Evolutionary conservation across 1,140 invertebrate genomes (phyloP).

Genomic region (Thrips palmi): DNA sequence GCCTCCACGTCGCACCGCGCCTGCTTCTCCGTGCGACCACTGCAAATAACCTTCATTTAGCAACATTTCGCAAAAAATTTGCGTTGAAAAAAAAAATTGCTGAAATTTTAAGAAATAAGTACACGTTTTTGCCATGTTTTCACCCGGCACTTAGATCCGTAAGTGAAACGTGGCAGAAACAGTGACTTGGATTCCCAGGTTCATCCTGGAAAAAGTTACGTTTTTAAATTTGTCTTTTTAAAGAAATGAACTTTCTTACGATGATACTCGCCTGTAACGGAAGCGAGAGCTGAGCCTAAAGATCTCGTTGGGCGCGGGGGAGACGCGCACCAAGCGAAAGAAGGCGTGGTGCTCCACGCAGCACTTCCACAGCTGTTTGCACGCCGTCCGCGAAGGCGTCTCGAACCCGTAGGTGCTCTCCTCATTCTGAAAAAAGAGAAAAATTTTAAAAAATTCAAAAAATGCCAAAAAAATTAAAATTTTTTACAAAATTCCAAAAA

Average conservation of each 20-base stretch:
- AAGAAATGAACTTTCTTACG: conserved; percentile 1
- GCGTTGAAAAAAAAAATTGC: no score
- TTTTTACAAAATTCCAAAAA: neutral
- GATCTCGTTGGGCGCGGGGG: conserved; percentile 44
- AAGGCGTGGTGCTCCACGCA: conserved; percentile 97
- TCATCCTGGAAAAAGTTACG: no score
- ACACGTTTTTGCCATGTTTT: neutral
- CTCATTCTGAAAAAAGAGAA: conserved; percentile 49
- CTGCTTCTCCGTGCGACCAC: conserved; percentile 46
- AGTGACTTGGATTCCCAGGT: no score
- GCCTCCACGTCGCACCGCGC: conserved; percentile 35
- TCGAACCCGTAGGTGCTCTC: conserved; percentile 92
- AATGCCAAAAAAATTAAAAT: conserved; percentile 14
- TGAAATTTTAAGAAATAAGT: neutral
- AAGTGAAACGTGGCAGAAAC: no score
- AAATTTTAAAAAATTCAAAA: conserved; percentile 16
- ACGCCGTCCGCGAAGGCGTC: conserved; percentile 82
- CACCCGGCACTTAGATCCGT: neutral
- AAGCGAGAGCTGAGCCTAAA: conserved; percentile 53
- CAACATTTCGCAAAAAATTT: no score
- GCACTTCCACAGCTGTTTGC: conserved; percentile 96
- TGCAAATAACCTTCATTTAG: no score
- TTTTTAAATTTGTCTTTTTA: no score
- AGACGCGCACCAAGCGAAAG: conserved; percentile 74
- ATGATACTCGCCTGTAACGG: conserved; percentile 37